Evolutionary conservation across 2,797 vertebrate genomes (phyloP).

Genomic region (Meriones psammophilus): DNA sequence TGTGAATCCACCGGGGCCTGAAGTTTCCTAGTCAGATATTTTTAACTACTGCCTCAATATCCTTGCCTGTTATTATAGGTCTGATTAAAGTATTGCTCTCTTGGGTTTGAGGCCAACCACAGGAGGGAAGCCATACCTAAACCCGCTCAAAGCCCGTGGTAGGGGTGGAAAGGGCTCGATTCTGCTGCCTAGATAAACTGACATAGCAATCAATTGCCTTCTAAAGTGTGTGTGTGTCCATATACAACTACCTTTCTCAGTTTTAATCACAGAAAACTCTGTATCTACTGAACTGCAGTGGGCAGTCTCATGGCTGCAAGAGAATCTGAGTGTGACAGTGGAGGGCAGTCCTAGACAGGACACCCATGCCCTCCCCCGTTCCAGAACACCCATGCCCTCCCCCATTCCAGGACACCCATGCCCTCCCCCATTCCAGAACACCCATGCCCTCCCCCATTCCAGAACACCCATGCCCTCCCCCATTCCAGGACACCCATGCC

Average conservation of each 20-base stretch:
- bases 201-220: neutral
- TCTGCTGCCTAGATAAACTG: neutral
- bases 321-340: neutral
- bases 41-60: neutral
- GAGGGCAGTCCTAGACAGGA: neutral
- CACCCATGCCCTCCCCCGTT: neutral
- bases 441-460: neutral
- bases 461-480: neutral
- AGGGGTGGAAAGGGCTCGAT: neutral
- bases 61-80: neutral
- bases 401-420: neutral
- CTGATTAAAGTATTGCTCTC: too few relatives aligned
- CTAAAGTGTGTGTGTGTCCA: neutral
- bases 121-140: neutral
- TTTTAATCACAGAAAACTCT: neutral
- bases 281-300: neutral
- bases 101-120: neutral
- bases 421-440: neutral
- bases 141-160: neutral
- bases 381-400: too few relatives aligned
- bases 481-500: neutral
- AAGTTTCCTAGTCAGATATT: neutral
- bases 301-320: neutral
- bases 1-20: neutral
- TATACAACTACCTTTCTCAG: neutral